A percentile compares a stretch with the other conserved stretches of the same genome.
phyloP scores from a whole-genome alignment of 2,888 invertebrate genomes.

The Ochropleura leucogaster region DNA sequence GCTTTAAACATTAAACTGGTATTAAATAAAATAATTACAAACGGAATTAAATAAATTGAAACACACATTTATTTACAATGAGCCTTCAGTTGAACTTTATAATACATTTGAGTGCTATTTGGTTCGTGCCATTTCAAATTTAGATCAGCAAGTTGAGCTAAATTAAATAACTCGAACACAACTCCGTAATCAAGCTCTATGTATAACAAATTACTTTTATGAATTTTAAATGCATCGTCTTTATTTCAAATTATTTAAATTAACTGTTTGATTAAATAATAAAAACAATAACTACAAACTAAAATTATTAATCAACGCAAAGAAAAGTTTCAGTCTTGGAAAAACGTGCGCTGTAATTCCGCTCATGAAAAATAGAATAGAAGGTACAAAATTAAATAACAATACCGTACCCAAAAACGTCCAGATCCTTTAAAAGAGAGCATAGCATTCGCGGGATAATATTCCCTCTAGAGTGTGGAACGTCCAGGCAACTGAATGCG shows the following conservation, averaged over 20 bases:
- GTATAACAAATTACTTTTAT: conserved; percentile 23
- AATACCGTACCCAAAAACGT: conserved; percentile 10
- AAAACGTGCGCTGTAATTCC: background rate
- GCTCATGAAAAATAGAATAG: background rate
- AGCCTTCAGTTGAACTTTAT: conserved; percentile 13
- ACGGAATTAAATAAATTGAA: conserved; percentile 34
- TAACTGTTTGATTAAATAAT: background rate
- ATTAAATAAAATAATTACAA: conserved; percentile 51
- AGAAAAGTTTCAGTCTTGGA: background rate
- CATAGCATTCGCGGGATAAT: conserved; percentile 33
- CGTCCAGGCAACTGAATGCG: conserved; percentile 41
- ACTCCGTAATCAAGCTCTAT: conserved; percentile 15
- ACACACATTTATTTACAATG: conserved; percentile 34
- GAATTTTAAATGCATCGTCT: conserved; percentile 16
- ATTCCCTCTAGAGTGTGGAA: conserved; percentile 36
- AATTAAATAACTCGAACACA: conserved; percentile 6
- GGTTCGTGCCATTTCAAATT: conserved; percentile 32
- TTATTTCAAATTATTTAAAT: background rate
- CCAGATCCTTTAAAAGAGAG: conserved; percentile 17
- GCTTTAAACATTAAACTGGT: conserved; percentile 50
- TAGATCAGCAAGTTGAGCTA: conserved; percentile 29
- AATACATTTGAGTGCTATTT: conserved; percentile 24
- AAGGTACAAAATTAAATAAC: conserved; percentile 1
- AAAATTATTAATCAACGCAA: background rate
- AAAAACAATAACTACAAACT: background rate